Conservation (phyloP, 2,888 invertebrate genomes). For the Colletes collaris region DNA sequence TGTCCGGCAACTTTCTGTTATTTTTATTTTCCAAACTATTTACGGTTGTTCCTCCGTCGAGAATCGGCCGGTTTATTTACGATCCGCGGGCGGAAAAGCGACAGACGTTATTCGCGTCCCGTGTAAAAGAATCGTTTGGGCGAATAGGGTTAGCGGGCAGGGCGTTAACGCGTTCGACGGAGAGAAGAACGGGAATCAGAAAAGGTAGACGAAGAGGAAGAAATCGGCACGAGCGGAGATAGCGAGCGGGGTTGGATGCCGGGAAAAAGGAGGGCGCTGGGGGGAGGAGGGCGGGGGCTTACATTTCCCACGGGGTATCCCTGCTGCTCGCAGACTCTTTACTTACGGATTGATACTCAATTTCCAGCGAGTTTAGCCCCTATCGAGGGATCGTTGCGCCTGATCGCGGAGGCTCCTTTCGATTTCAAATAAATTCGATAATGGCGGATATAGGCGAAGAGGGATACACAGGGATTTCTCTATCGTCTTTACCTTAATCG, state of each 20-base stretch:
- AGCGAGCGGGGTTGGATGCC: slow-evolving; percentile 9
- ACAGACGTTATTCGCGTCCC: slow-evolving; percentile 48
- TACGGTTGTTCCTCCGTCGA: neutral
- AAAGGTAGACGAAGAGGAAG: neutral
- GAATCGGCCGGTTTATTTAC: slow-evolving; percentile 39
- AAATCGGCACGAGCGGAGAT: slow-evolving; percentile 38
- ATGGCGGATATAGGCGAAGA: slow-evolving; percentile 62
- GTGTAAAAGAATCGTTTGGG: slow-evolving; percentile 29
- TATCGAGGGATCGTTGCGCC: slow-evolving; percentile 77
- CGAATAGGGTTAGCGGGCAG: slow-evolving; percentile 19
- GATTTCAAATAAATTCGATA: slow-evolving; percentile 74
- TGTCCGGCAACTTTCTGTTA: too few species aligned
- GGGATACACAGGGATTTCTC: slow-evolving; percentile 57
- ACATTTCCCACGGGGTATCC: slow-evolving; percentile 71
- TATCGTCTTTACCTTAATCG: slow-evolving; percentile 67
- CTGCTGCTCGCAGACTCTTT: slow-evolving; percentile 73
- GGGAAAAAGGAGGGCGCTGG: slow-evolving; percentile 13
- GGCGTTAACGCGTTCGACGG: slow-evolving; percentile 16
- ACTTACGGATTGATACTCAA: slow-evolving; percentile 82
- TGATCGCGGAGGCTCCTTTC: slow-evolving; percentile 73
- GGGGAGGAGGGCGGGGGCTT: slow-evolving; percentile 45
- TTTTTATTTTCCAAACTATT: too few species aligned
- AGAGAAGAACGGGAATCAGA: slow-evolving; percentile 6
- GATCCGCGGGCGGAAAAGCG: slow-evolving; percentile 34
- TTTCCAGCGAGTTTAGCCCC: slow-evolving; percentile 80